phyloP scores from a whole-genome alignment of 2,797 vertebrate genomes.

The Gadopsis marmoratus region DNA sequence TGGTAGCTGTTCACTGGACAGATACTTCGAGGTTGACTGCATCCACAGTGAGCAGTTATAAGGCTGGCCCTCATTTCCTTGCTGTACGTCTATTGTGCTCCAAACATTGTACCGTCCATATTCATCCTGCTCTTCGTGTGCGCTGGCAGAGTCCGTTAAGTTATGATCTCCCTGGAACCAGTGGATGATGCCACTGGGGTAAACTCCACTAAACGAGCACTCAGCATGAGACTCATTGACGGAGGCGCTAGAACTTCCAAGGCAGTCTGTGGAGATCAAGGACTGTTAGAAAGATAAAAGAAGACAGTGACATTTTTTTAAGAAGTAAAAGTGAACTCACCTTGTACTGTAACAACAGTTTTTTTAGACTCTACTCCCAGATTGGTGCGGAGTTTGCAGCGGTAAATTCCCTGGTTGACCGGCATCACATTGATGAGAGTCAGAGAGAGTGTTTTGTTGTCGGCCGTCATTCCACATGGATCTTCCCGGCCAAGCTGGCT shows the following conservation, averaged over 20 bases:
- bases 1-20: accelerated
- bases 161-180: conserved; percentile 51
- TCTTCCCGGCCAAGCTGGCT: accelerated
- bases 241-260: accelerated
- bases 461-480: neutral
- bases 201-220: conserved; percentile 63
- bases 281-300: neutral
- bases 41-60: conserved; percentile 64
- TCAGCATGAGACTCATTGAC: accelerated
- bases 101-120: conserved; percentile 5
- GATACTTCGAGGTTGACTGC: accelerated
- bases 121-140: accelerated
- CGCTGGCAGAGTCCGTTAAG: neutral
- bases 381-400: conserved; percentile 58
- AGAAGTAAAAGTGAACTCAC: conserved; percentile 47
- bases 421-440: conserved; percentile 56
- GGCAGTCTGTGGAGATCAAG: conserved; percentile 53
- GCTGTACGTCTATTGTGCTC: conserved; percentile 23
- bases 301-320: neutral
- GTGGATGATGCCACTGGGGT: conserved; percentile 36
- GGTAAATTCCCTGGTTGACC: conserved; percentile 32
- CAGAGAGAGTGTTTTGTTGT: conserved; percentile 20
- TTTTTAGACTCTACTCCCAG: accelerated
- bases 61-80: accelerated
- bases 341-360: conserved; percentile 34